Conservation (phyloP, 2,797 vertebrate genomes). For the Tympanoctomys barrerae region DNA sequence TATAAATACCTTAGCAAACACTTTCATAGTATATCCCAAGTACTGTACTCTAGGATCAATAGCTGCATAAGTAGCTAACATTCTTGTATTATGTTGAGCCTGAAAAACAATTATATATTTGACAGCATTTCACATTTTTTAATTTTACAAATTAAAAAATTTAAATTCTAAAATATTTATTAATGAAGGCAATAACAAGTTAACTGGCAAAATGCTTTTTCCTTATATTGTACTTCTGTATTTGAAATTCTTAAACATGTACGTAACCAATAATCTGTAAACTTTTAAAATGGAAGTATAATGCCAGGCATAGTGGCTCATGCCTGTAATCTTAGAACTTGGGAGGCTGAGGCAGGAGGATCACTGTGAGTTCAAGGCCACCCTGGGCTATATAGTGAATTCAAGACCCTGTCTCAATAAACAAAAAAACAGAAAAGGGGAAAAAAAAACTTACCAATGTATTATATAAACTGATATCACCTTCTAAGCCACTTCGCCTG, state of each 20-base stretch:
- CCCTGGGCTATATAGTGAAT: neutral
- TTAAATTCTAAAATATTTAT: slow-evolving; percentile 55
- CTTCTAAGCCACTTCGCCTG: slow-evolving; percentile 96
- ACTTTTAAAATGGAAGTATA: slow-evolving; percentile 42
- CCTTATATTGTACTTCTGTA: slow-evolving; percentile 28
- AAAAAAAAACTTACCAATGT: slow-evolving; percentile 93
- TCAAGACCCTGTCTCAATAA: neutral
- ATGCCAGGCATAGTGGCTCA: neutral
- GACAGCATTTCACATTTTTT: slow-evolving; percentile 56
- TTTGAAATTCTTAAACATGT: slow-evolving; percentile 52
- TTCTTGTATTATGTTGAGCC: slow-evolving; percentile 99
- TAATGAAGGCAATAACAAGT: slow-evolving; percentile 56
- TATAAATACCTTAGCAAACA: slow-evolving; percentile 96
- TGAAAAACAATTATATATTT: slow-evolving; percentile 81
- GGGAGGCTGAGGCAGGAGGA: neutral
- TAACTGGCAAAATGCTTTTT: slow-evolving; percentile 36
- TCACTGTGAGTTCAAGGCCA: neutral
- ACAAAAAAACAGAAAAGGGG: neutral
- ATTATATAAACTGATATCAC: slow-evolving; percentile 99
- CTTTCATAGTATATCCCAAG: slow-evolving; percentile 98
- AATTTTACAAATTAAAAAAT: slow-evolving; percentile 51
- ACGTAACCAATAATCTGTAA: slow-evolving; percentile 9
- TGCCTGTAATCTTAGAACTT: neutral
- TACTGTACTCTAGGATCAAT: slow-evolving; percentile 97
- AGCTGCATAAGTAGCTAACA: slow-evolving; percentile 97